Base-by-base conservation (phyloP, 2,888 invertebrate species). In the Heliothis peltigera region DNA sequence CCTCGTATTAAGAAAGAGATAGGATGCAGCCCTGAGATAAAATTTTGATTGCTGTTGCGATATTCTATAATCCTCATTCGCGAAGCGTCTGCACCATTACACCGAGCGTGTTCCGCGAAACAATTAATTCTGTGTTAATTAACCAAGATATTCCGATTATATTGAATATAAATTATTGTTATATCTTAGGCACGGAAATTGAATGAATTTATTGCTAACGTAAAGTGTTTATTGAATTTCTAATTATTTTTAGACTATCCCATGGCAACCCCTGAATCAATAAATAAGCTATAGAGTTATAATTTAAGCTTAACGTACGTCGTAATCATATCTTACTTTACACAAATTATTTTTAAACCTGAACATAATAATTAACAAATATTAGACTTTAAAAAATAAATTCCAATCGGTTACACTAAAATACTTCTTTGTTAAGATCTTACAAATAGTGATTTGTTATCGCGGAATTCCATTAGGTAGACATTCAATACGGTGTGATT, bases 21-120 rank as follows among this genome's bases (percentile, higher is more conserved):
- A 56, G 28, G 52, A 43, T 43, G 25, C 19, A 47, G 48, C 57
- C 60, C 67, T 76, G 77, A 70, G 76, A 78, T 63, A 77, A 71
- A 70, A 77, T 70, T 81, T 77, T 68, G 75, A 79, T 80, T 79
- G 67, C 63, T 66, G 59, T 70, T 63, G 60, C 70, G 49, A 80
- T 80, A 78, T 75, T 75, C 77, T 81, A 81, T 75, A 80, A 66
- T 64, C 57, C 68, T 68, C 58, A 63, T 73, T 78, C 59, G 75
- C 80, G 35, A 71, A 61, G 61, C 65, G 68, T 69, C 72, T 79
- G 68, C 57, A 68, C 66, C 70, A 69, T 77, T 77, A 80, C 75
- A 75, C 75, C 60, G 75, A 64, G 69, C 75, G 59, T 72, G 78
- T 62, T 75, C 61, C 28, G 60, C 54, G 46, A 65, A 71, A 77